Base-by-base conservation (phyloP, 1,140 invertebrate species). In the Metopolophium dirhodum region DNA sequence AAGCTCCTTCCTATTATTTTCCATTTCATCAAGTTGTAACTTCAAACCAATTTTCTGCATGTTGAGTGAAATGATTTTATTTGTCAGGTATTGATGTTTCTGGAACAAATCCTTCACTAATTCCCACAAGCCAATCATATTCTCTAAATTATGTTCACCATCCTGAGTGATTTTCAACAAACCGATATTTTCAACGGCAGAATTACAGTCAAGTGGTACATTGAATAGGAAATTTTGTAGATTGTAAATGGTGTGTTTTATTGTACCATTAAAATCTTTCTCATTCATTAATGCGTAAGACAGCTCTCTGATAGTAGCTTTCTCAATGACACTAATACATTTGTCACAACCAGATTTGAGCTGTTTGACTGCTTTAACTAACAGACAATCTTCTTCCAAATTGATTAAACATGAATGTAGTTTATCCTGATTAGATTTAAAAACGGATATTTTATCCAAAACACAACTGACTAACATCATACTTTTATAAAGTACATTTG, bases 41-140 rank as follows among this genome's bases (percentile, higher is more conserved):
- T 93, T 49, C 37, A 93, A 45, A 30, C 77, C 91, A 22, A 83
- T 57, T 57, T 93, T 93, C 23, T 93, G 91, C 82, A 93, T 93
- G 26, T 93, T 93, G 26, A 93, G 35, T n/a, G 91, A 93, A 51
- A 51, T 85, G 0, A 93, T 83, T 35, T 51, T 85, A 41, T 93
- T 82, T 14, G 82, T 35, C 51, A 93, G 30, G 57, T 23, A 86
- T 23, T 93, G 91, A 30, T 93, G 85, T n/a, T 20, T 57, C 7
- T 93, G 68, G 26, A 86, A 93, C 26, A 93, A n/a, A 45, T 85
- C 2, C 18, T 85, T 85, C 1, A 93, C 35, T n/a, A 54, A 26
- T 8, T 41, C 49, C 91, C 49, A 93, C n/a, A 93, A 9, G 14
- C 85, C 77, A 11, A 57, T 45, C n/a, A 45, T 11, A 57, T 45